Evolutionary conservation across 2,888 invertebrate genomes (phyloP).

Genomic region (Eledona agricola): DNA sequence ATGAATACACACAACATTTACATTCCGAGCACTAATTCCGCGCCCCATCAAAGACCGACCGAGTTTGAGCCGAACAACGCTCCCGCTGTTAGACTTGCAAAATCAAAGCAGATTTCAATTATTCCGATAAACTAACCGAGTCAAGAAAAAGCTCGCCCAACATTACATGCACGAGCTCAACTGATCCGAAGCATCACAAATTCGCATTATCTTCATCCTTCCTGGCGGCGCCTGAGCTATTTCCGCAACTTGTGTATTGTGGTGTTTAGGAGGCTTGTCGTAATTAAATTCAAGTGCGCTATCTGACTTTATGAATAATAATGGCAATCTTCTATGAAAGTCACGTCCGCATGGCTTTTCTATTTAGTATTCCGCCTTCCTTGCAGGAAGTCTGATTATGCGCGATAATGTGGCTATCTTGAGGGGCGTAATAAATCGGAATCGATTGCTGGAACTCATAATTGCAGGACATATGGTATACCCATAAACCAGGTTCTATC

Average conservation of each 20-base stretch:
- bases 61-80: conserved; percentile 16
- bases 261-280: conserved; percentile 40
- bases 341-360: conserved; percentile 44
- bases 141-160: conserved; percentile 7
- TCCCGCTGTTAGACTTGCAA: conserved; percentile 17
- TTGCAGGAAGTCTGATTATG: conserved; percentile 43
- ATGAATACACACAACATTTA: conserved; percentile 28
- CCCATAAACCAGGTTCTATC: no score
- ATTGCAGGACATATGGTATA: no score
- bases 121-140: conserved; percentile 1
- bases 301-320: conserved; percentile 56
- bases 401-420: conserved; percentile 47
- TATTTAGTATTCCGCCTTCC: conserved; percentile 48
- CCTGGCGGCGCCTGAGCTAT: conserved; percentile 27
- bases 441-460: conserved; percentile 38
- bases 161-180: conserved; percentile 15
- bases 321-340: conserved; percentile 46
- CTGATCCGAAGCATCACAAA: conserved; percentile 23
- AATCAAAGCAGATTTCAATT: conserved; percentile 16
- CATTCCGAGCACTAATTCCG: conserved; percentile 27
- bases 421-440: conserved; percentile 43
- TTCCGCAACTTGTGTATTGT: conserved; percentile 35
- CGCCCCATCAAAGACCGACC: conserved; percentile 16
- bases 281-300: conserved; percentile 54
- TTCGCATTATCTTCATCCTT: conserved; percentile 29